Evolutionary conservation across 35 echinoderm and acorn worm species (phyloP).

Genomic region (Lytechinus pictus): DNA sequence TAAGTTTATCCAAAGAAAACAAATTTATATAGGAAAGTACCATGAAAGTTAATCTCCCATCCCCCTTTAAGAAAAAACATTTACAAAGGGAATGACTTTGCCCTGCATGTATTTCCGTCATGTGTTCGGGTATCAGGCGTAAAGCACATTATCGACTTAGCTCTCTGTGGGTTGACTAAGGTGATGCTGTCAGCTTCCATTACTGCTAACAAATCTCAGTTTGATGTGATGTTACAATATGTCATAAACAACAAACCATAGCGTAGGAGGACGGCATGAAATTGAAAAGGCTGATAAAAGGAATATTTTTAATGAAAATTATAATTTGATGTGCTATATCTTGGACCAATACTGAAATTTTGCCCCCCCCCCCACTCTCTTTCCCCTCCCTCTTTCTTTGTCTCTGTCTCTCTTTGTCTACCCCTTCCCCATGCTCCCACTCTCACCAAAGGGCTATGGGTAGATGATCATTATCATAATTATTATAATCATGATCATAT

Average conservation of each 20-base stretch:
- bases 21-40: too few relatives aligned
- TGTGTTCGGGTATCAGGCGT: neutral
- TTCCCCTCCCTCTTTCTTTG: neutral
- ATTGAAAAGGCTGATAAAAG: neutral
- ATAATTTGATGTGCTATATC: neutral
- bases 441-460: too few relatives aligned
- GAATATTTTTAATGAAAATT: neutral
- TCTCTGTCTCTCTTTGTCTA: neutral
- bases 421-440: neutral
- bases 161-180: neutral
- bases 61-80: neutral
- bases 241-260: neutral
- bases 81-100: neutral
- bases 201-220: neutral
- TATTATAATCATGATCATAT: too few relatives aligned
- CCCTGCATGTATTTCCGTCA: neutral
- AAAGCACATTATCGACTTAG: conserved; percentile 2
- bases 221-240: neutral
- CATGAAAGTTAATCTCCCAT: neutral
- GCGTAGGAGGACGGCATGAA: neutral
- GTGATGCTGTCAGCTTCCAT: neutral
- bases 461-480: too few relatives aligned
- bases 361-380: neutral
- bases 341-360: neutral
- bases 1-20: too few relatives aligned